A percentile compares a stretch with the other conserved stretches of the same genome.
phyloP scores from a whole-genome alignment of 64 coral and sea anemone species.

The Orbicella faveolata region DNA sequence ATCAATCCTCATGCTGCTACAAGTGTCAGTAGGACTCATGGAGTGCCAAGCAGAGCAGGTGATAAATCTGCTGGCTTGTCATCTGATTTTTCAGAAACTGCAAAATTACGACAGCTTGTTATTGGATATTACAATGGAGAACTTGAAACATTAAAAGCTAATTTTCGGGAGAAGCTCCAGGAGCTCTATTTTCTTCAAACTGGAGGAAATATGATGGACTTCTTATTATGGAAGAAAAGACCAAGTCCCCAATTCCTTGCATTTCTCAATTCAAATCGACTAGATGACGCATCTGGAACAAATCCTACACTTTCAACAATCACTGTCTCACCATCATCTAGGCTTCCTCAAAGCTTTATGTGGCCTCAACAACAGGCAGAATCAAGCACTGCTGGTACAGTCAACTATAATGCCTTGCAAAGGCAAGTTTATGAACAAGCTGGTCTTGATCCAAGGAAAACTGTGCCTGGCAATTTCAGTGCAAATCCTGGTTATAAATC shows the following conservation, averaged over 20 bases:
- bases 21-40: conserved; percentile 34
- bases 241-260: conserved; percentile 66
- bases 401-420: conserved; percentile 39
- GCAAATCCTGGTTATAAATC: conserved; percentile 64
- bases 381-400: conserved; percentile 18
- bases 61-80: conserved; percentile 50
- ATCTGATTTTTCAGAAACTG: conserved; percentile 71
- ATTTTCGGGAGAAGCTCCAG: conserved; percentile 89
- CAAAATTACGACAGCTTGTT: conserved; percentile 73
- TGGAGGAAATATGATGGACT: conserved; percentile 93
- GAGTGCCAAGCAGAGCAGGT: conserved; percentile 31
- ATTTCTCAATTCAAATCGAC: conserved; percentile 71
- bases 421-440: conserved; percentile 81
- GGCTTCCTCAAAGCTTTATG: conserved; percentile 47
- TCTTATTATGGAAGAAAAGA: conserved; percentile 76
- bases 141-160: conserved; percentile 74
- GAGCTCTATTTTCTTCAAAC: conserved; percentile 97
- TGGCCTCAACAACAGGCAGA: conserved; percentile 55
- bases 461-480: conserved; percentile 45
- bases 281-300: conserved; percentile 83
- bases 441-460: conserved; percentile 61
- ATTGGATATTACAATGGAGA: conserved; percentile 89
- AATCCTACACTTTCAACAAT: conserved; percentile 63
- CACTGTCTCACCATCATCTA: conserved; percentile 54
- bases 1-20: conserved; percentile 52